A percentile compares a stretch with the other conserved stretches of the same genome.
phyloP scores from a whole-genome alignment of 2,888 invertebrate species.

The Apodemia duryi region DNA sequence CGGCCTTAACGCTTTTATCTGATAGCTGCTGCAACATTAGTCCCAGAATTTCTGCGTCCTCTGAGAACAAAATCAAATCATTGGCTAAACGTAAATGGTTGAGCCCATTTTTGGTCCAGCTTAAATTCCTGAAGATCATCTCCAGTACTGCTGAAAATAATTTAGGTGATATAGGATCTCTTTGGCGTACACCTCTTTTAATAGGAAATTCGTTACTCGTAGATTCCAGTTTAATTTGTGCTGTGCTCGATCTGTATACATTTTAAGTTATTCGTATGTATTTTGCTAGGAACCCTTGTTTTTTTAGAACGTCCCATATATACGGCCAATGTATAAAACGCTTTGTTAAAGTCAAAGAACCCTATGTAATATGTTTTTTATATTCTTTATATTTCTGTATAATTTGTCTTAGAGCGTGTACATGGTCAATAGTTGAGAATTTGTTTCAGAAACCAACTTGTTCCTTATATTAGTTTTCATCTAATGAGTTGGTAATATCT shows the following conservation, averaged over 20 bases:
- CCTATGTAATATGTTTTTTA: constrained; percentile 19
- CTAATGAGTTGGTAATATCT: constrained; percentile 6
- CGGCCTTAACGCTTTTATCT: constrained; percentile 24
- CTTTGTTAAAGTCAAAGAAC: constrained; percentile 23
- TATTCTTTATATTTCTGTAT: constrained; percentile 5
- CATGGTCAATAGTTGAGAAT: not conserved
- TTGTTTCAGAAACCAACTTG: constrained; percentile 3
- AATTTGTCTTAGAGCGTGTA: constrained; percentile 1
- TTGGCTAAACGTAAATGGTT: constrained; percentile 26
- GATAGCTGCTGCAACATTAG: constrained; percentile 29
- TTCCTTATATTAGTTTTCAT: constrained; percentile 1
- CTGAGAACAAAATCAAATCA: constrained; percentile 28
- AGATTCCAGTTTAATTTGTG: constrained; percentile 18
- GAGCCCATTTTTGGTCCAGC: constrained; percentile 5
- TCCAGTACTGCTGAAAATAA: constrained; percentile 18
- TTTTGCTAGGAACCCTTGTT: constrained; percentile 9
- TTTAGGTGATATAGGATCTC: constrained; percentile 28
- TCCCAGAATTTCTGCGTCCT: constrained; percentile 23
- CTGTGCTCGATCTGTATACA: constrained; percentile 19
- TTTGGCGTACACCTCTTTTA: constrained; percentile 29
- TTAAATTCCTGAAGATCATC: not conserved
- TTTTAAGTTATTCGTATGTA: constrained; percentile 17
- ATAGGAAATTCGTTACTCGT: constrained; percentile 19
- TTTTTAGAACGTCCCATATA: constrained; percentile 13
- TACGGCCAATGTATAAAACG: constrained; percentile 19